Conservation (phyloP, 2,888 invertebrate species). For the Pseudoips prasinana region DNA sequence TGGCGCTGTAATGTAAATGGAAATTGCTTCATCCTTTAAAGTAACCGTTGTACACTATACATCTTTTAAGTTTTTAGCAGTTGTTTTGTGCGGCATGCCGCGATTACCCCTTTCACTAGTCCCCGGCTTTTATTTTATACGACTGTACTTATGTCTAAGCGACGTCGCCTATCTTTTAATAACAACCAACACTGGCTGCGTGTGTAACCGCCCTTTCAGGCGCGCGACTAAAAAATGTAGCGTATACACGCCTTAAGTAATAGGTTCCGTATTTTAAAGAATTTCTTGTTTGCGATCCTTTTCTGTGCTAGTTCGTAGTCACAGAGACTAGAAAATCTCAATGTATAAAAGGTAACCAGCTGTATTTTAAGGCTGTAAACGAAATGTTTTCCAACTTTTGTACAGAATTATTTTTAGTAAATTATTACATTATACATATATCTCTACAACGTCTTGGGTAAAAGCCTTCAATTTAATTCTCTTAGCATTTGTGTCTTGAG, state of each 20-base stretch:
- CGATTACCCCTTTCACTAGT: slow-evolving; percentile 60
- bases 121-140: slow-evolving; percentile 63
- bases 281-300: not conserved
- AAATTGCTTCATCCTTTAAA: not conserved
- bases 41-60: too few species aligned
- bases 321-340: too few species aligned
- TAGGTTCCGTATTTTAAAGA: slow-evolving; percentile 15
- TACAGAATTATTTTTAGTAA: too few species aligned
- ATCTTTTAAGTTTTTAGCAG: slow-evolving; percentile 62
- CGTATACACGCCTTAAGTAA: not conserved
- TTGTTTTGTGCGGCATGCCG: slow-evolving; percentile 58
- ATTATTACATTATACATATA: too few species aligned
- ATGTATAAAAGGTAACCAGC: too few species aligned
- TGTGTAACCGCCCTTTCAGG: slow-evolving; percentile 48
- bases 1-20: not conserved
- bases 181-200: slow-evolving; percentile 48
- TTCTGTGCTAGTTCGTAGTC: too few species aligned
- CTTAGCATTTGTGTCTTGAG: too few species aligned
- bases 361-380: too few species aligned
- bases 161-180: slow-evolving; percentile 61
- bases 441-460: too few species aligned
- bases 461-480: too few species aligned
- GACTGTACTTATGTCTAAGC: slow-evolving; percentile 41
- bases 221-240: slow-evolving; percentile 14
- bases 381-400: too few species aligned